These are phyloP conservation scores for Cynopterus brachyotis DNA, from an alignment of 2,113 vertebrate species.

Conservation along the genomic window DNA sequence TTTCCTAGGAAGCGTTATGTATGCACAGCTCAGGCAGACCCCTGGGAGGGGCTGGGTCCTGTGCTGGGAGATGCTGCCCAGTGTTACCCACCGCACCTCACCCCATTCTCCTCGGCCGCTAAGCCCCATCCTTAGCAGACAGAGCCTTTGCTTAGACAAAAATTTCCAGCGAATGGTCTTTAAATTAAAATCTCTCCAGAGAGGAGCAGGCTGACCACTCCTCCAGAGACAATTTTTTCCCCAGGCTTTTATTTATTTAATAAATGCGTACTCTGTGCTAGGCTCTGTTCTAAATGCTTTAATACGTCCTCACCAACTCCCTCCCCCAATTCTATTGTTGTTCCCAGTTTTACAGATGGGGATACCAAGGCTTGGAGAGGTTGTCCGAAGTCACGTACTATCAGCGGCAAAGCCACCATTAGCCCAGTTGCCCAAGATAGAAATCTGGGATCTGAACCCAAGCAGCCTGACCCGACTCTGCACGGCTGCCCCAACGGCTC, in stretches of 20 bases:
- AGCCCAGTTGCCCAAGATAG: background rate
- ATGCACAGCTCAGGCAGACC: background rate
- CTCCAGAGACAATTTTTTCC: background rate
- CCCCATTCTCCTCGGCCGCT: fast-evolving
- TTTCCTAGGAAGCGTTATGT: background rate
- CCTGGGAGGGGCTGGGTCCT: background rate
- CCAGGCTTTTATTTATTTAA: background rate
- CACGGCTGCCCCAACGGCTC: background rate
- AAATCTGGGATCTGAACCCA: background rate
- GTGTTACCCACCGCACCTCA: fast-evolving
- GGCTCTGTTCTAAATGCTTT: background rate
- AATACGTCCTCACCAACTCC: background rate
- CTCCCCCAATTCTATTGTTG: background rate
- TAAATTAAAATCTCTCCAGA: background rate
- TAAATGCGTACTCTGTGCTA: background rate
- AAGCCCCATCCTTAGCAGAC: no score
- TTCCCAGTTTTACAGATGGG: background rate
- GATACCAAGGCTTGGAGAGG: background rate
- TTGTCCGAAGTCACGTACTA: background rate
- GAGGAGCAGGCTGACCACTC: background rate
- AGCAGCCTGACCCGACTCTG: background rate
- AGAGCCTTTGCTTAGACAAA: background rate
- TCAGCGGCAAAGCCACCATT: background rate
- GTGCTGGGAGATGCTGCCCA: background rate
- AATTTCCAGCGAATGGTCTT: background rate